Evolutionary conservation across 2,113 vertebrate genomes (phyloP).

Genomic region (Hypanus sabinus): DNA sequence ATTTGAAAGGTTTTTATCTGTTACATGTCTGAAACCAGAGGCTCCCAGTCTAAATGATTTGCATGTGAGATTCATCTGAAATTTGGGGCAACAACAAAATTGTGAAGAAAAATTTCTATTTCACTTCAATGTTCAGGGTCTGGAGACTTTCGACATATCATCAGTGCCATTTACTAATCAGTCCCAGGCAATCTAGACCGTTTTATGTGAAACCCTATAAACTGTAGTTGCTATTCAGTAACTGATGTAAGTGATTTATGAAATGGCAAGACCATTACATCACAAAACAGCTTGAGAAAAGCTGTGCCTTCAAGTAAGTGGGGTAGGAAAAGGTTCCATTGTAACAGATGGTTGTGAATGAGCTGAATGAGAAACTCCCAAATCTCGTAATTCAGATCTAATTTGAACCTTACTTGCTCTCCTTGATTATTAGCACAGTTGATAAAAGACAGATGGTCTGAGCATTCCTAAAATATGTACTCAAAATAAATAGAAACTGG

Average conservation of each 20-base stretch:
- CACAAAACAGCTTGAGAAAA: constrained; percentile 6
- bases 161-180: neutral
- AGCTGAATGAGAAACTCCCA: neutral
- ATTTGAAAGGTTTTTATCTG: neutral
- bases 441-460: neutral
- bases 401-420: neutral
- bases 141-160: neutral
- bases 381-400: neutral
- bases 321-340: neutral
- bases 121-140: neutral
- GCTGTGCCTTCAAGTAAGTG: neutral
- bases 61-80: neutral
- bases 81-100: neutral
- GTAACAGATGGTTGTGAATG: neutral
- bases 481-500: neutral
- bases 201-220: neutral
- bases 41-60: constrained; percentile 12
- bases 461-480: neutral
- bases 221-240: neutral
- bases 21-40: constrained; percentile 28
- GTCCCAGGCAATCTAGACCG: neutral
- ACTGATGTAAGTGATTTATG: neutral
- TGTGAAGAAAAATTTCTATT: too few species aligned
- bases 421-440: neutral
- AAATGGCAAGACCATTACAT: neutral